Base-by-base conservation (phyloP, 2,113 vertebrate genomes). In the Sceloporus undulatus region DNA sequence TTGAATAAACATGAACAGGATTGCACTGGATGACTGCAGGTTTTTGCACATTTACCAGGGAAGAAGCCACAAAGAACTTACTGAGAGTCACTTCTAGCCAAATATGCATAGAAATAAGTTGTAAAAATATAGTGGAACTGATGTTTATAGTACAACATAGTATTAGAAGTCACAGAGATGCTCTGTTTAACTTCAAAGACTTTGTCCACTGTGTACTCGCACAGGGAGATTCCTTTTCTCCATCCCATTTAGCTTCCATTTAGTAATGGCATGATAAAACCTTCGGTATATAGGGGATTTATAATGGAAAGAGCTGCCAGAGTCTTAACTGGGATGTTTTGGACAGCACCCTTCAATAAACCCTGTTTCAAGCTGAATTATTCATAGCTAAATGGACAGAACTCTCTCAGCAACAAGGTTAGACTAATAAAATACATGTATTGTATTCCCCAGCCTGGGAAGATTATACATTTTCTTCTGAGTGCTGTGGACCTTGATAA, bases 341-440 rank as follows among this genome's bases (percentile, higher is more conserved):
- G 56, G 68, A 82, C 19, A 54, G 2, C 38, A 1, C 1, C 9
- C 25, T 56, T n/a, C 27, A 29, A 62, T 25, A 68, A 82, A 88
- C 79, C 54, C 21, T 59, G 56, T 86, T 86, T 88, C 70, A 84
- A 68, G 18, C 19, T 70, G n/a, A 86, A 52, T 66, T 70, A 65
- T 29, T 79, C 19, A 34, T 73, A 76, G 48, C 1, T 66, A 56
- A 65, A 92, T 1, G 6, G 73, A 79, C 40, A 42, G 27, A 79
- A 42, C n/a, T 88, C 71, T 85, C 62, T 79, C 75, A 81, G 23
- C 2, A 84, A 85, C 78, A 85, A 79, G 42, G 42, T 65, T n/a
- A 82, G 29, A 77, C 34, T 59, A 11, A 18, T 9, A 54, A n/a
- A 86, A 71, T 18, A 48, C 27, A 79, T 84, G 40, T 38, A 27